Conservation (phyloP, 2,797 vertebrate species). For the Thalassophryne amazonica region DNA sequence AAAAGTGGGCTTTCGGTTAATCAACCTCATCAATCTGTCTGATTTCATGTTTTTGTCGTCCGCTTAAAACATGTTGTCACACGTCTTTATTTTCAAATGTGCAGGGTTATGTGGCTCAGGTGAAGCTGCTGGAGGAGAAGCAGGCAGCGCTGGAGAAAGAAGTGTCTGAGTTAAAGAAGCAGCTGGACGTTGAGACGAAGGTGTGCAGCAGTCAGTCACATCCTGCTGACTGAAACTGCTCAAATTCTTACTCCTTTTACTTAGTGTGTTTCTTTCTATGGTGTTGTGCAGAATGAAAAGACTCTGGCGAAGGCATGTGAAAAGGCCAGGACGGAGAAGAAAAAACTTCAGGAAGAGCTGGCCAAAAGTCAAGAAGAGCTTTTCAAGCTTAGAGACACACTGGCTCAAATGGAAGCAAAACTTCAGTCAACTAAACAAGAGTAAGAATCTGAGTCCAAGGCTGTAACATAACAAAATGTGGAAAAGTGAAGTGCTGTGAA, state of each 20-base stretch:
- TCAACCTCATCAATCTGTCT: no score
- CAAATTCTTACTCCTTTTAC: conserved; percentile 17
- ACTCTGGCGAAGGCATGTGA: conserved; percentile 72
- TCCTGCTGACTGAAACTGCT: conserved; percentile 18
- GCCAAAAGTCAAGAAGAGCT: conserved; percentile 77
- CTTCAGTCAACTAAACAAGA: conserved; percentile 85
- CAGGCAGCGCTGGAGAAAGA: conserved; percentile 81
- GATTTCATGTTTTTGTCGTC: background rate
- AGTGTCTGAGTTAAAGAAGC: conserved; percentile 80
- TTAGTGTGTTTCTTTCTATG: conserved; percentile 8
- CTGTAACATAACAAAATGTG: no score
- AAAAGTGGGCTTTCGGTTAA: conserved; percentile 50
- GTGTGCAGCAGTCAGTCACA: conserved; percentile 53
- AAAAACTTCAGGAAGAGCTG: conserved; percentile 77
- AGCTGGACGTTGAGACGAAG: conserved; percentile 85
- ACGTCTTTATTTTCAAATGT: conserved; percentile 25
- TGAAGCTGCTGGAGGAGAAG: conserved; percentile 80
- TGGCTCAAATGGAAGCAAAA: conserved; percentile 82
- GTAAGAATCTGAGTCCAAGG: conserved; percentile 76
- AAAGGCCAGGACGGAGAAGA: conserved; percentile 77
- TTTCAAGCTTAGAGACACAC: conserved; percentile 69
- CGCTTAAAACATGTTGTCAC: background rate
- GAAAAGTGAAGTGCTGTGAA: no score
- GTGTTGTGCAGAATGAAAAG: conserved; percentile 63
- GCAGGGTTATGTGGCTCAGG: conserved; percentile 67